Base-by-base conservation (phyloP, 2,113 vertebrate species). In the Forbesichthys papilliferus region DNA sequence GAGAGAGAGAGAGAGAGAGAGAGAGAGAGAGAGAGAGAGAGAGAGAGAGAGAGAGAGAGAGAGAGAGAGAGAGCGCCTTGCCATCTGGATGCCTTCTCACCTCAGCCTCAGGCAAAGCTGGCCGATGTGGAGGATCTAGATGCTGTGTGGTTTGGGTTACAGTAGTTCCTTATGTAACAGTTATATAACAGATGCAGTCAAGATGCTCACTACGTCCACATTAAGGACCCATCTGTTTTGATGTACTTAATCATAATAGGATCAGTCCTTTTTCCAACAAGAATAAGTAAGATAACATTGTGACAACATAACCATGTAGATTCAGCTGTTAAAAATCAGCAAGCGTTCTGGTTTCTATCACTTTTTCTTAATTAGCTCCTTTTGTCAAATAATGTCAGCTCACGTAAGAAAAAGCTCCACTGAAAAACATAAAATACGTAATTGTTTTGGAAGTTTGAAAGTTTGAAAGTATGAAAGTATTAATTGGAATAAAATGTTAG, bases 81-180 rank as follows among this genome's bases (percentile, higher is more conserved):
- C 80, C 79, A 82, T 78, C 77, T 85, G 72, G 77, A 72, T 72
- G 60, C 76, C 63, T 80, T 60, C 57, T 77, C 65, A 74, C 71
- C 55, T 84, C 47, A 66, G 80, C 79, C 77, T 65, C 51, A 77
- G 78, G 79, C 72, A 63, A 61, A 61, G 62, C 56, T 48, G 61
- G 69, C 16, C 5, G 11, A 75, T 79, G 66, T 76, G 61, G 75
- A 82, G 48, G 49, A 62, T 64, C 49, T 71, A 61, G 48, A 51
- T 75, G n/a, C 48, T 60, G 52, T 63, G 61, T 66, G 69, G 57
- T 55, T 81, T 69, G 20, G 14, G 69, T 27, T 27, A 27, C 27
- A 27, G 67, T 71, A 57, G n/a, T 67, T 78, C 64, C 80, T 83
- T 78, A 71, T 84, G 67, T 76, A 75, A 81, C 54, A 65, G 47